Evolutionary conservation across 64 coral and sea anemone genomes (phyloP).

Genomic region (Stichodactyla helianthus): DNA sequence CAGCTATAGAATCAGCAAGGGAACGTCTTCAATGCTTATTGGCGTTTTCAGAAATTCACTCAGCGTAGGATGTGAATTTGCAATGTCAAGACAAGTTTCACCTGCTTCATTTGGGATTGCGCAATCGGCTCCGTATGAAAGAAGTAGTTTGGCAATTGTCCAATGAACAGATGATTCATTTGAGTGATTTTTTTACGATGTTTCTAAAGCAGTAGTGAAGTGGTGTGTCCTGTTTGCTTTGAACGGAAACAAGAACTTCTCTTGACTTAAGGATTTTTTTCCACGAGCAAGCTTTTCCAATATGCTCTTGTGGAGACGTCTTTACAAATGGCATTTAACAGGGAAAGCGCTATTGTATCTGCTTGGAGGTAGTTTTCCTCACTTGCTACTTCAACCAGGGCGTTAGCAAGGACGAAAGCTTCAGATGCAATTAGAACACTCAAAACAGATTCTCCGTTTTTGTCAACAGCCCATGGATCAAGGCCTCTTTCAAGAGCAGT

Average conservation of each 20-base stretch:
- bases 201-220: not conserved
- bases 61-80: not conserved
- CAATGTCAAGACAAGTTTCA: not conserved
- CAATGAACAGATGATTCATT: not conserved
- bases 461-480: no score
- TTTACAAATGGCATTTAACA: not conserved
- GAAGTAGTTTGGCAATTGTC: not conserved
- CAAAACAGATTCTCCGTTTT: no score
- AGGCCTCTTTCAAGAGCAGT: no score
- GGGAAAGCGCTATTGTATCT: not conserved
- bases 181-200: conserved; percentile 3
- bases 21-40: not conserved
- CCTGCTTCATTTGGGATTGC: not conserved
- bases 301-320: not conserved
- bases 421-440: no score
- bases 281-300: not conserved
- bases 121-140: not conserved
- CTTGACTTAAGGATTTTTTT: not conserved
- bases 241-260: no score
- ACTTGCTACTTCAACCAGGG: not conserved
- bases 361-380: not conserved
- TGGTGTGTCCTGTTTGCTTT: not conserved
- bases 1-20: not conserved
- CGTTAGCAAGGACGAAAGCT: no score
- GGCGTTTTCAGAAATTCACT: not conserved